Conservation (phyloP, 2,888 invertebrate genomes). For the Himalopsyche tibetana region DNA sequence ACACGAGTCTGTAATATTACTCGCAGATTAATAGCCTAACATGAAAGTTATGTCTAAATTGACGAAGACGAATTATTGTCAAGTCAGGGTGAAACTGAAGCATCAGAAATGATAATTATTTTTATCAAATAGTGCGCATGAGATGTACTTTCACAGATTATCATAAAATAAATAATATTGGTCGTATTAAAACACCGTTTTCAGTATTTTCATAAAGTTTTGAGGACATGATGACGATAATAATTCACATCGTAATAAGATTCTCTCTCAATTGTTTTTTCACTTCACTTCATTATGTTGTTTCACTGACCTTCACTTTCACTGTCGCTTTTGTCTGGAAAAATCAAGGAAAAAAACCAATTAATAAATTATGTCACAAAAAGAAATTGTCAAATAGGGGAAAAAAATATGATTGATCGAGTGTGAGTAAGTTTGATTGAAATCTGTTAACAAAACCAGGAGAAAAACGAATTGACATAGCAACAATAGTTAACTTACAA, state of each 20-base stretch:
- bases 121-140: background rate
- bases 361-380: background rate
- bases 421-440: too few relatives aligned
- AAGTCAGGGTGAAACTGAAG: background rate
- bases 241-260: background rate
- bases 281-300: slow-evolving; percentile 23
- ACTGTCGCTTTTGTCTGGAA: slow-evolving; percentile 95
- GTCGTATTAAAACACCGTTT: background rate
- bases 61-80: background rate
- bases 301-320: slow-evolving; percentile 92
- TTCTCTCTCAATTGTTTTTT: slow-evolving; percentile 5
- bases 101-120: background rate
- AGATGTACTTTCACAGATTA: background rate
- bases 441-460: too few relatives aligned
- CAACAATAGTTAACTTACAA: too few relatives aligned
- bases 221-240: slow-evolving; percentile 7
- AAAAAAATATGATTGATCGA: too few relatives aligned
- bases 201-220: background rate
- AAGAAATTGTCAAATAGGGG: too few relatives aligned
- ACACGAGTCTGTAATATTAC: background rate
- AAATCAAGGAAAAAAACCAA: slow-evolving; percentile 65
- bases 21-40: background rate
- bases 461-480: too few relatives aligned
- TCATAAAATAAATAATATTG: slow-evolving; percentile 15
- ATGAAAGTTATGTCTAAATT: background rate